Base-by-base conservation (phyloP, 1,140 invertebrate species). In the Physella acuta region DNA sequence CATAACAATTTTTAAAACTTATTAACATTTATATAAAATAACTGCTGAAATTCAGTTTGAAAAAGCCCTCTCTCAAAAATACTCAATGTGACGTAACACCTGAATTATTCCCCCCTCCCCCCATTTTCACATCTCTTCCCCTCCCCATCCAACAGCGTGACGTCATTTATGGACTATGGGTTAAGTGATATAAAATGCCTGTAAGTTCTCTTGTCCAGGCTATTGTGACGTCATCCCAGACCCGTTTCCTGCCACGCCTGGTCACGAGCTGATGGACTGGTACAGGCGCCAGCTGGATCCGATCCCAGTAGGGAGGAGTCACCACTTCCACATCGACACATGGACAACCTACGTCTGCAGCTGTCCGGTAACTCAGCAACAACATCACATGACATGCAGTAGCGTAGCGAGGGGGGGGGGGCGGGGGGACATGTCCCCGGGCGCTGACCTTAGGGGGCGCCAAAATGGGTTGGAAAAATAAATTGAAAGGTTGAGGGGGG, bases 361-460 rank as follows among this genome's bases (percentile, higher is more conserved):
- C 1, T 62, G 60, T n/a, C 36, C 34, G 20, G 60, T 62, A 62
- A 39, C n/a, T n/a, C n/a, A n/a, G n/a, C n/a, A n/a, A n/a, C n/a
- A n/a, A n/a, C n/a, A n/a, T n/a, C n/a, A n/a, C n/a, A n/a, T n/a
- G n/a, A n/a, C n/a, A n/a, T n/a, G n/a, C n/a, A n/a, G n/a, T n/a
- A n/a, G n/a, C n/a, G n/a, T n/a, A n/a, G n/a, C n/a, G n/a, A n/a
- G n/a, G n/a, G n/a, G n/a, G n/a, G n/a, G n/a, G n/a, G n/a, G n/a
- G n/a, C n/a, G n/a, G n/a, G n/a, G n/a, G n/a, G n/a, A n/a, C n/a
- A n/a, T n/a, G n/a, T n/a, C n/a, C n/a, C n/a, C n/a, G n/a, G n/a
- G n/a, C n/a, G n/a, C n/a, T n/a, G n/a, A n/a, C n/a, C n/a, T n/a
- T n/a, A n/a, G n/a, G n/a, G n/a, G n/a, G n/a, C n/a, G n/a, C n/a